phyloP scores from a whole-genome alignment of 2,113 vertebrate genomes.

The Todiramphus saurophagus region DNA sequence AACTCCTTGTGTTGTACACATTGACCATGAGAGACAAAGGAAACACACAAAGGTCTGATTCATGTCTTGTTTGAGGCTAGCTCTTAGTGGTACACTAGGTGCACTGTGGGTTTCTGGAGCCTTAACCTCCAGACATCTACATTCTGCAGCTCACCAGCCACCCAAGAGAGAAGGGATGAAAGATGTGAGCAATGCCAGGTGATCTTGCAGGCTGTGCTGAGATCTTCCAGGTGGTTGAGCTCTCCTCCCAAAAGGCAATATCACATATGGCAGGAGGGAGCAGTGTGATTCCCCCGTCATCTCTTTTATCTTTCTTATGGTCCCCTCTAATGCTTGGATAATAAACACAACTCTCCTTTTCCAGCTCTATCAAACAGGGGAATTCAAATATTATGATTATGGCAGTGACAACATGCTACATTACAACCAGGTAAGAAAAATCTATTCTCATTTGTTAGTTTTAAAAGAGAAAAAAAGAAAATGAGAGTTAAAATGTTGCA shows the following conservation, averaged over 20 bases:
- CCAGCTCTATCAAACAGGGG: conserved; percentile 61
- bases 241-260: background rate
- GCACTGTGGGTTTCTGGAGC: background rate
- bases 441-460: background rate
- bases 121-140: background rate
- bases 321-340: background rate
- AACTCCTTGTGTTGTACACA: background rate
- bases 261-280: background rate
- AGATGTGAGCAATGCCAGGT: background rate
- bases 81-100: background rate
- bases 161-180: background rate
- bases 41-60: background rate
- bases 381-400: conserved; percentile 87
- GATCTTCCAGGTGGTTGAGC: background rate
- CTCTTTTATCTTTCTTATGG: background rate
- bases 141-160: background rate
- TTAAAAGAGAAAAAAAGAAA: background rate
- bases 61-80: background rate
- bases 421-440: conserved; percentile 88
- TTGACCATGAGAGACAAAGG: background rate
- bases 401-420: conserved; percentile 82
- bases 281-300: background rate
- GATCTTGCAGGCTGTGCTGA: fast-evolving
- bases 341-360: background rate
- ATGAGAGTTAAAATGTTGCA: background rate